These are phyloP conservation scores for Agraylea sexmaculata DNA, from an alignment of 1,140 invertebrate species.

Conservation along the genomic window DNA sequence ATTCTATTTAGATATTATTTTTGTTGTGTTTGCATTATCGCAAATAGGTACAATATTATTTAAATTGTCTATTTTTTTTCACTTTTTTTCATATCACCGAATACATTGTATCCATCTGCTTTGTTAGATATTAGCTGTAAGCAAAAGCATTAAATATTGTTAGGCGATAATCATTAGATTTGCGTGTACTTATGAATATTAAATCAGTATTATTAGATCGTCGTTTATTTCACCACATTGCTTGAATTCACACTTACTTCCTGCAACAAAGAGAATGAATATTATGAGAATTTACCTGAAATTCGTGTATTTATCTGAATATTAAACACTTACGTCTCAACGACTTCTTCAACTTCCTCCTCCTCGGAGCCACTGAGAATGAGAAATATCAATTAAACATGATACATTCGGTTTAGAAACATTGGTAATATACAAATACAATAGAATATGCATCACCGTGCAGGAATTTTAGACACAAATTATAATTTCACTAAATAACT, in stretches of 20 bases:
- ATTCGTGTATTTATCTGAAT: slow-evolving; percentile 25
- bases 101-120: no score
- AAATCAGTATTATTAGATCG: slow-evolving; percentile 12
- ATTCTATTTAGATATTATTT: no score
- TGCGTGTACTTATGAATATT: slow-evolving; percentile 7
- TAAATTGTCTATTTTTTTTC: no score
- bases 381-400: no score
- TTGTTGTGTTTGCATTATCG: no score
- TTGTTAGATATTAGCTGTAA: slow-evolving; percentile 3
- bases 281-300: slow-evolving; percentile 33
- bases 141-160: slow-evolving; percentile 12
- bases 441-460: slow-evolving; percentile 3
- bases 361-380: slow-evolving; percentile 46
- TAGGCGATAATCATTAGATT: slow-evolving; percentile 4
- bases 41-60: no score
- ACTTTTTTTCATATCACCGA: no score
- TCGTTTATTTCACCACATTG: slow-evolving; percentile 20
- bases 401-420: slow-evolving; percentile 22
- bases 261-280: slow-evolving; percentile 43
- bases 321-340: slow-evolving; percentile 52
- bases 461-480: no score
- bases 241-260: slow-evolving; percentile 45
- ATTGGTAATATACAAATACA: background rate
- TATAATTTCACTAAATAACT: slow-evolving; percentile 5
- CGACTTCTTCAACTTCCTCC: slow-evolving; percentile 55